These are phyloP conservation scores for Hirtodrosophila alboralis DNA, from an alignment of 2,888 invertebrate species.

Conservation along the genomic window DNA sequence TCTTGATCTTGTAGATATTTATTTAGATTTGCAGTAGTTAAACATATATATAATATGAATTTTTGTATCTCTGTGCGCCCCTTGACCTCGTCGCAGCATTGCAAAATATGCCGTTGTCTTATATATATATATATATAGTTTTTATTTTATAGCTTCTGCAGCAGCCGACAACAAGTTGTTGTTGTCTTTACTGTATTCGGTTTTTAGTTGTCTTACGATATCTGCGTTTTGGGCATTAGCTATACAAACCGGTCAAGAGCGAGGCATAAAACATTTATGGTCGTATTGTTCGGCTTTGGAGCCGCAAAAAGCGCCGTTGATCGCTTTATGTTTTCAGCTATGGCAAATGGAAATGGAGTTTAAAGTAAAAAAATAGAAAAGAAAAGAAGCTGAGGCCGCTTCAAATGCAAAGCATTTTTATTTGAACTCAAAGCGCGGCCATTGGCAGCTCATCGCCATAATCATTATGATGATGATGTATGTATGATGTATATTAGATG, in stretches of 20 bases:
- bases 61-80: slow-evolving; percentile 46
- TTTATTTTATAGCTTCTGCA: slow-evolving; percentile 28
- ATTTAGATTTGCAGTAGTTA: slow-evolving; percentile 36
- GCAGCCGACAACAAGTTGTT: slow-evolving; percentile 48
- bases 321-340: too few species aligned
- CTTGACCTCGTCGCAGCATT: slow-evolving; percentile 67
- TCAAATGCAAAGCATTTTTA: slow-evolving; percentile 35
- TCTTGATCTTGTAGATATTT: slow-evolving; percentile 33
- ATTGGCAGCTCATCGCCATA: slow-evolving; percentile 43
- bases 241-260: slow-evolving; percentile 73
- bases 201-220: slow-evolving; percentile 23
- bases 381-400: slow-evolving; percentile 1
- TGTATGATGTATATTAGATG: slow-evolving; percentile 17
- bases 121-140: too few species aligned
- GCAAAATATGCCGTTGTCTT: slow-evolving; percentile 67
- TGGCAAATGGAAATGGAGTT: not conserved
- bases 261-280: slow-evolving; percentile 52
- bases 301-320: slow-evolving; percentile 58
- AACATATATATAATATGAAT: slow-evolving; percentile 34
- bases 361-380: too few species aligned
- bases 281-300: slow-evolving; percentile 47
- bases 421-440: slow-evolving; percentile 39
- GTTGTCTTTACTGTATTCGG: slow-evolving; percentile 16
- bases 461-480: slow-evolving; percentile 25
- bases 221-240: slow-evolving; percentile 21